Conservation (phyloP, 1,140 invertebrate genomes). For the Ridgeia piscesae region DNA sequence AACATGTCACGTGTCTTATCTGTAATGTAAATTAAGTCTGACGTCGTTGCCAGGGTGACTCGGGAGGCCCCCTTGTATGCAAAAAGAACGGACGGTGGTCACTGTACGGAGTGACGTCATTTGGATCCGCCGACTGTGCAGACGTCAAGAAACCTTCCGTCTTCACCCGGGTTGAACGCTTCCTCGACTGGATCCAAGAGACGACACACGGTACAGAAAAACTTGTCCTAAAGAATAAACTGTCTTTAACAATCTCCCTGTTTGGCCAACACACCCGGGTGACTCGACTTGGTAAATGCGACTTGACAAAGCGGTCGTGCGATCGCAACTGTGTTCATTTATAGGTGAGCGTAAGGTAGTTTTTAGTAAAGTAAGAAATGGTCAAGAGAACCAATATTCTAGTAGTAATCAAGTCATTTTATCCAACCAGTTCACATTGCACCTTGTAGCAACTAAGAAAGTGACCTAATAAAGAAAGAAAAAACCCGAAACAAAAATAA, state of each 20-base stretch:
- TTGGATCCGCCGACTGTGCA: not conserved
- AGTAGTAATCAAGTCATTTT: too few relatives aligned
- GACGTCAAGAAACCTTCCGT: not conserved
- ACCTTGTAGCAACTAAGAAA: too few relatives aligned
- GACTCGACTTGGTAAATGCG: not conserved
- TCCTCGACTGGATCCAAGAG: not conserved
- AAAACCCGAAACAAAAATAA: too few relatives aligned
- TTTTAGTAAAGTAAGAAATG: too few relatives aligned
- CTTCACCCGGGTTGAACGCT: not conserved
- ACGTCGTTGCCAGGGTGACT: not conserved
- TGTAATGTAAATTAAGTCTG: not conserved
- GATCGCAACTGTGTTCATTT: not conserved
- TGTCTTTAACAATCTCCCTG: not conserved
- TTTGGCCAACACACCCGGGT: not conserved
- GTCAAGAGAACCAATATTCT: too few relatives aligned
- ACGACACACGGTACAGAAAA: not conserved
- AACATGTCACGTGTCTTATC: too few relatives aligned
- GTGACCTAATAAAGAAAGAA: too few relatives aligned
- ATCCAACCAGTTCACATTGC: too few relatives aligned
- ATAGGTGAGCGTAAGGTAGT: too few relatives aligned
- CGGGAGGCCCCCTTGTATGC: not conserved
- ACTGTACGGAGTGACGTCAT: not conserved
- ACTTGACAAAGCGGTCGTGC: not conserved
- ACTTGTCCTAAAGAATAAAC: not conserved
- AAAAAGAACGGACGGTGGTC: not conserved